Evolutionary conservation across 1,140 invertebrate genomes (phyloP), one percentile per base, ranked within the genome.

Genomic region (Brachionus rotundiformis): DNA sequence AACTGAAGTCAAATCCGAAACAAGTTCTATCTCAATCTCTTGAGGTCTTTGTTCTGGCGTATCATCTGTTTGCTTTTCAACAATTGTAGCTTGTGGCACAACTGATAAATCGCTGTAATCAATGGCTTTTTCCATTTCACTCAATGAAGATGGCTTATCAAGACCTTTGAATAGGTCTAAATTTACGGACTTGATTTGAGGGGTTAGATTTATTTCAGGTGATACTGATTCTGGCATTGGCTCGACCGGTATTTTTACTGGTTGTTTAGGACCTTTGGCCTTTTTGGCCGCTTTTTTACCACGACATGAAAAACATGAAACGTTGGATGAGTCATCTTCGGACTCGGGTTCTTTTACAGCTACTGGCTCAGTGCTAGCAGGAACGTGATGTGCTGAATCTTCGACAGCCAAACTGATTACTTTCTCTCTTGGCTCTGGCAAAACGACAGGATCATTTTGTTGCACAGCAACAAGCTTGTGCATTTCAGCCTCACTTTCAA

Each of bases 111-210:
- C 68, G 1, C 41, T 41, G 23, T 41, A 44, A n/a, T 73, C 68
- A 25, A 73, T 73, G 13, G 23, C 36, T 73, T 44, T 41, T 73
- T 73, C 68, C 36, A 44, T 73, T 73, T 73, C 68, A 19, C 76
- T 79, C 27, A 33, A 31, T 23, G 44, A 39, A 39, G 76, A 79
- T 33, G 76, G 76, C 33, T 79, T 79, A 19, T 79, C 76, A 25
- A 79, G 16, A 25, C 76, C 76, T 25, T 27, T 54, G 23, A 79
- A 79, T 16, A 79, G 29, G 5, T 59, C 27, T 19, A 31, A 31
- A 63, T 79, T 59, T 3, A 29, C 27, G 31, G 47, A 29, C 19
- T 36, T 33, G 7, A 68, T 68, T 36, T 68, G 63, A 33, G 63
- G 63, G 3, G 63, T 68, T 33, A 68, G 33, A 36, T 68, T 36